phyloP scores from a whole-genome alignment of 2,797 vertebrate genomes.

The Platyrinchus mystaceus region DNA sequence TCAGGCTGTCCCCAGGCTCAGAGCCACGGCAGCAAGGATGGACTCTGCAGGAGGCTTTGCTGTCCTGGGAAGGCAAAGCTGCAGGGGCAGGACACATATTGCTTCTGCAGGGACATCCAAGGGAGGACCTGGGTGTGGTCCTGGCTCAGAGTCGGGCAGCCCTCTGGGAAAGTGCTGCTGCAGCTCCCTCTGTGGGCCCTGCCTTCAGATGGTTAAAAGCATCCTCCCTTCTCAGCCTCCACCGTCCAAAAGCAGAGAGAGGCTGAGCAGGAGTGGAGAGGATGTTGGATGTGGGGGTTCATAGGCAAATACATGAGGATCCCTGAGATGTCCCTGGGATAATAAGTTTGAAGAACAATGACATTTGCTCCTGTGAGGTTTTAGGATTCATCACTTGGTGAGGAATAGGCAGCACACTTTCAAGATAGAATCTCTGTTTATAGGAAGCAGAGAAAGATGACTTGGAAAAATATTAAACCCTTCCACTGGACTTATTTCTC shows the following conservation, averaged over 20 bases:
- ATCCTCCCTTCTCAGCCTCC: not conserved
- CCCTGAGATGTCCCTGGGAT: not conserved
- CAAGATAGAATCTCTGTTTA: not conserved
- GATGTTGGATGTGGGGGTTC: not conserved
- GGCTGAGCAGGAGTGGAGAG: not conserved
- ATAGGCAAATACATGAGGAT: fast-evolving
- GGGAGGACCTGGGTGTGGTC: not conserved
- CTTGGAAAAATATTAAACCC: not conserved
- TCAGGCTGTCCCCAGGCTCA: fast-evolving
- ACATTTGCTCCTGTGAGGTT: not conserved
- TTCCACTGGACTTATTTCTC: not conserved
- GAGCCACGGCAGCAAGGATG: fast-evolving
- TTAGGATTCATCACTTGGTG: not conserved
- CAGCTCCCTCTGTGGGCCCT: not conserved
- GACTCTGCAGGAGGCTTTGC: not conserved
- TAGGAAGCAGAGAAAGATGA: not conserved
- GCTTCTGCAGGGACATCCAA: not conserved
- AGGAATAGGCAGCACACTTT: not conserved
- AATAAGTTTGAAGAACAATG: not conserved
- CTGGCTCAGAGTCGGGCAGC: not conserved
- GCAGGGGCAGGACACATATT: not conserved
- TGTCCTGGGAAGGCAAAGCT: not conserved
- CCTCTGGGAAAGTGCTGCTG: not conserved
- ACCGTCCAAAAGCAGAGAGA: fast-evolving
- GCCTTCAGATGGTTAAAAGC: not conserved